phyloP scores from a whole-genome alignment of 2,113 vertebrate genomes.

The Oostethus manadensis region DNA sequence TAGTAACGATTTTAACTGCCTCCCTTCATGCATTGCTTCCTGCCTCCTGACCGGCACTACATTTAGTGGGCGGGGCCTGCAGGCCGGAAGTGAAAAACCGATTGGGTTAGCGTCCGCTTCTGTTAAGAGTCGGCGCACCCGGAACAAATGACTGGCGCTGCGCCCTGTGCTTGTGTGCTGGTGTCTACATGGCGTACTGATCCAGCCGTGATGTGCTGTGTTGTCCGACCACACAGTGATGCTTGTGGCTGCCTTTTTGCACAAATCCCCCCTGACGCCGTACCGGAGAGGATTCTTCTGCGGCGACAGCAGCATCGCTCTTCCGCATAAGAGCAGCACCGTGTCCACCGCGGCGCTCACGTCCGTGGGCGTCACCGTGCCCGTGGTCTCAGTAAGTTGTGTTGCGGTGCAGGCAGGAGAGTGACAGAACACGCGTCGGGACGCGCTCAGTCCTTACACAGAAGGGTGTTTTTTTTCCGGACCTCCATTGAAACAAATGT shows the following conservation, averaged over 20 bases:
- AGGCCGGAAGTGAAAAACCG: no score
- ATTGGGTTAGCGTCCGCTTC: no score
- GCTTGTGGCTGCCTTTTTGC: slow-evolving; percentile 61
- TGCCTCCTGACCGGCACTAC: no score
- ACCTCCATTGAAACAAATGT: background rate
- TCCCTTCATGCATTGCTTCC: no score
- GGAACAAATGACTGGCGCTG: no score
- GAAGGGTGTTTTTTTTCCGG: background rate
- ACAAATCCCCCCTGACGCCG: slow-evolving; percentile 58
- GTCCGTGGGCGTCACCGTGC: slow-evolving; percentile 65
- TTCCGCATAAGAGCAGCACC: slow-evolving; percentile 65
- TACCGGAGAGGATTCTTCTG: slow-evolving; percentile 68
- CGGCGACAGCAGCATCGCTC: slow-evolving; percentile 53
- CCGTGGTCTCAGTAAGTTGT: slow-evolving; percentile 75
- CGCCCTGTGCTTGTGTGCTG: slow-evolving; percentile 1
- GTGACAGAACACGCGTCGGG: slow-evolving; percentile 4
- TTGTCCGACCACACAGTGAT: slow-evolving; percentile 52
- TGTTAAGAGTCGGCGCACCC: no score
- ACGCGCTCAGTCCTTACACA: slow-evolving; percentile 22
- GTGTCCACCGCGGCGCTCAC: slow-evolving; percentile 65
- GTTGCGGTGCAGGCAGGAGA: slow-evolving; percentile 40
- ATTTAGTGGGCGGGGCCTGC: no score
- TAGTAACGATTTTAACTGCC: no score
- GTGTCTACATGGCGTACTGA: background rate
- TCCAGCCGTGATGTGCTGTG: slow-evolving; percentile 2